These are phyloP conservation scores for Cheilosia grossa DNA, from an alignment of 2,888 invertebrate genomes.

Conservation along the genomic window DNA sequence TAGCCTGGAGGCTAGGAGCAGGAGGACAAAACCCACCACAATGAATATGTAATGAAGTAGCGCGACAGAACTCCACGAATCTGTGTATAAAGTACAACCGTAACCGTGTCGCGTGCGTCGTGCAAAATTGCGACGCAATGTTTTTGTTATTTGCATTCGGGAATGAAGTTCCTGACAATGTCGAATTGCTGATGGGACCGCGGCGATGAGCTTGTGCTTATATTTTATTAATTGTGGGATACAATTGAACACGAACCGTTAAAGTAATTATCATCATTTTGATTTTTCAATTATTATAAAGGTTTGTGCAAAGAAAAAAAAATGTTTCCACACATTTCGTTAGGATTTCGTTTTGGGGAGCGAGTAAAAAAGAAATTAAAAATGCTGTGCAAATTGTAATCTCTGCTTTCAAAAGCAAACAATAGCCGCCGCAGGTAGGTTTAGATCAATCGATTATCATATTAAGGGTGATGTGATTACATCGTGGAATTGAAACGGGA, in stretches of 20 bases:
- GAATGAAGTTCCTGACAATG: conserved; percentile 47
- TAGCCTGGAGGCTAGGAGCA: too few species aligned
- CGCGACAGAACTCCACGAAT: too few species aligned
- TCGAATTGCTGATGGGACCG: not conserved
- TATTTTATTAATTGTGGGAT: conserved; percentile 57
- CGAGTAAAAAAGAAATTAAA: conserved; percentile 24
- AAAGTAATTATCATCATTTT: conserved; percentile 72
- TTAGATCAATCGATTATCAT: conserved; percentile 67
- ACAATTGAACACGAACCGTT: conserved; percentile 49
- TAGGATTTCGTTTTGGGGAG: conserved; percentile 4
- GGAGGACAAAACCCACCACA: too few species aligned
- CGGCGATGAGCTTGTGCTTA: not conserved
- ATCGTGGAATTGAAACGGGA: conserved; percentile 57
- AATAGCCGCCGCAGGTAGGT: conserved; percentile 51
- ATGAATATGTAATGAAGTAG: too few species aligned
- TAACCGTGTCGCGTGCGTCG: too few species aligned
- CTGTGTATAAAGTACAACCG: too few species aligned
- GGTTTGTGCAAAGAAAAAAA: conserved; percentile 50
- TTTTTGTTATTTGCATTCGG: conserved; percentile 69
- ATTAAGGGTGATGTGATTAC: conserved; percentile 56
- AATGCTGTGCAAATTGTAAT: conserved; percentile 51
- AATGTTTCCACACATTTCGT: conserved; percentile 15
- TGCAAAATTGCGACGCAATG: conserved; percentile 69
- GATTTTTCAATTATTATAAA: conserved; percentile 69
- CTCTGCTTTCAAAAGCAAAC: conserved; percentile 11